Evolutionary conservation across 1,140 invertebrate species (phyloP), one percentile per base, ranked within the genome.

Genomic region (Zaprionus gabonicus): DNA sequence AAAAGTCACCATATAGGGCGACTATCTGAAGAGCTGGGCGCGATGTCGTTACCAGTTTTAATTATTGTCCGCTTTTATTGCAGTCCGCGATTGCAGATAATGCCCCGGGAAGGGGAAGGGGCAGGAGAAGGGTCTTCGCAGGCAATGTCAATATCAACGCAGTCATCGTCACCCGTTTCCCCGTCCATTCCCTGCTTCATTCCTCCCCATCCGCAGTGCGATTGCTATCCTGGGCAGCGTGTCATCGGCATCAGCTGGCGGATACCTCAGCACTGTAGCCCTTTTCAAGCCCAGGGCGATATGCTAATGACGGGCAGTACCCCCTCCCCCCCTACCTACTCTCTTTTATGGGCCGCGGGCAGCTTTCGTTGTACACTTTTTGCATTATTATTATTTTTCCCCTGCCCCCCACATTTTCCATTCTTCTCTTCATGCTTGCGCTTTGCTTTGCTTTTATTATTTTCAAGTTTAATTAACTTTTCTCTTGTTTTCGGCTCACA

Each of bases 391-490:
- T 87, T 87, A 87, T 80, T 83, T 80, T 80, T 60, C 62, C 31
- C 64, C 74, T 13, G 17, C 25, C 13, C 51, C 60, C 46, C 23
- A 23, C 23, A 23, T 23, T 41, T 36, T 62, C 7, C 38, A 3
- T 17, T 7, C 4, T n/a, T 46, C n/a, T 17, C 41, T 17, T 9
- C 65, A 23, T 49, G 12, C 36, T 64, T 46, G 77, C 38, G 53
- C 44, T 66, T 74, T 58, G 51, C 49, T 77, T 83, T 81, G 83
- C 84, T 87, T 88, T 87, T 87, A 88, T 87, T 88, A 88, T 88
- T 83, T 88, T 88, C 84, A 88, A 87, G 84, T 87, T 87, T 87
- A 87, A 87, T 87, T 87, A 87, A 87, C 84, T 87, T 87, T 87
- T 87, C 84, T 78, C 78, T 80, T 86, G 82, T 78, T 85, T 85